Base-by-base conservation (phyloP, 2,888 invertebrate genomes). In the Habrosyne pyritoides region DNA sequence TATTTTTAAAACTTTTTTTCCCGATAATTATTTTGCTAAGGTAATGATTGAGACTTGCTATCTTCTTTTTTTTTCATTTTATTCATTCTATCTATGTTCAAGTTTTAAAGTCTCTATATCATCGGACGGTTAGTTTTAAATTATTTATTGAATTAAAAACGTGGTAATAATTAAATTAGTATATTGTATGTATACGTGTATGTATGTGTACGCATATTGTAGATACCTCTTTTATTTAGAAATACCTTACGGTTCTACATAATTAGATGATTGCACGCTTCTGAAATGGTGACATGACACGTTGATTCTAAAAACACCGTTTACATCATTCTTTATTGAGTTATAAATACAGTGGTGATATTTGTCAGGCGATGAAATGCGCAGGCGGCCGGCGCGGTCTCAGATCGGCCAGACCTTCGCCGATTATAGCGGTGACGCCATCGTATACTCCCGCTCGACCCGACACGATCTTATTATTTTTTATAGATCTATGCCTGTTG, bases 391-490 rank as follows among this genome's bases (percentile, higher is more conserved):
- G n/a, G n/a, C n/a, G n/a, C n/a, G 68, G 65, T 68, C 70, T 71
- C 67, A 71, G 70, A 66, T 66, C 69, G 57, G 59, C 61, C 80
- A 76, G 87, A 81, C 89, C 89, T 89, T 87, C 84, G 81, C 73
- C 81, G 80, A 71, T 83, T 85, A 86, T 89, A 89, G 90, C 89
- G 91, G 75, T 91, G 91, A 91, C 91, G 89, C 76, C 86, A 91
- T 87, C 82, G 73, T 72, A 62, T 71, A 69, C 76, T 78, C 78
- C 80, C n/a, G 36, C 5, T n/a, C n/a, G n/a, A 24, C 24, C 33
- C 77, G 70, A 54, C 72, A 66, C 74, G 65, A 67, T 70, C 72
- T 68, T 68, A 66, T 62, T 66, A 66, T 55, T 53, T n/a, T n/a
- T n/a, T n/a, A n/a, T n/a, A n/a, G n/a, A n/a, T n/a, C 54, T 54